These are phyloP conservation scores for Muricea muricata DNA, from an alignment of 92 coral and sea anemone species.

Conservation along the genomic window DNA sequence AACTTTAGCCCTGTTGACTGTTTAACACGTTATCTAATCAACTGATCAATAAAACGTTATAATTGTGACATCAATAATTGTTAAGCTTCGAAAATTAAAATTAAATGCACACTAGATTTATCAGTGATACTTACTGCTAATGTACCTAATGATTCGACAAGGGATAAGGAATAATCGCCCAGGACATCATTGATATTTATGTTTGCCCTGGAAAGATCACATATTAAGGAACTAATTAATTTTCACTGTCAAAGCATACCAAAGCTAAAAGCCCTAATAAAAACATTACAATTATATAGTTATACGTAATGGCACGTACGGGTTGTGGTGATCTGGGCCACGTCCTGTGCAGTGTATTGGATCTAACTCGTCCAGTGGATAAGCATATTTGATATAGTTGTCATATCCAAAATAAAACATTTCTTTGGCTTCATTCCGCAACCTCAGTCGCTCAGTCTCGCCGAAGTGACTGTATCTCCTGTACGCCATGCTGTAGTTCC, in stretches of 20 bases:
- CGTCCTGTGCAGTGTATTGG: conserved; percentile 97
- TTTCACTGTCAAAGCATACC: no score
- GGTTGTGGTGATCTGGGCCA: conserved; percentile 89
- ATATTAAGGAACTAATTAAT: no score
- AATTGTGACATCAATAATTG: no score
- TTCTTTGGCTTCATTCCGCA: conserved; percentile 81
- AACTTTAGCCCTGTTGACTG: no score
- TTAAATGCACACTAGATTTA: no score
- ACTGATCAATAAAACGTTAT: no score
- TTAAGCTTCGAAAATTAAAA: no score
- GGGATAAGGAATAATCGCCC: conserved; percentile 88
- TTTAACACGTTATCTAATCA: no score
- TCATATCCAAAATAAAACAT: conserved; percentile 97
- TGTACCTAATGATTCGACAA: conserved; percentile 90
- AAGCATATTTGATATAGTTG: conserved; percentile 93
- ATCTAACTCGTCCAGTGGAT: conserved; percentile 92
- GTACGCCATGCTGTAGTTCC: conserved; percentile 49
- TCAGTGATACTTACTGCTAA: conserved; percentile 85
- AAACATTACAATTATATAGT: no score
- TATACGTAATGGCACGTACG: conserved; percentile 71
- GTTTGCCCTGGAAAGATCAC: conserved; percentile 68
- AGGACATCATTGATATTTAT: conserved; percentile 97
- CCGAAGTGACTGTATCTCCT: conserved; percentile 77
- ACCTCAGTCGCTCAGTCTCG: conserved; percentile 77
- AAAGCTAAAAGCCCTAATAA: no score